These are phyloP conservation scores for Leptinotarsa lineolata DNA, from an alignment of 1,140 invertebrate species.

Conservation along the genomic window DNA sequence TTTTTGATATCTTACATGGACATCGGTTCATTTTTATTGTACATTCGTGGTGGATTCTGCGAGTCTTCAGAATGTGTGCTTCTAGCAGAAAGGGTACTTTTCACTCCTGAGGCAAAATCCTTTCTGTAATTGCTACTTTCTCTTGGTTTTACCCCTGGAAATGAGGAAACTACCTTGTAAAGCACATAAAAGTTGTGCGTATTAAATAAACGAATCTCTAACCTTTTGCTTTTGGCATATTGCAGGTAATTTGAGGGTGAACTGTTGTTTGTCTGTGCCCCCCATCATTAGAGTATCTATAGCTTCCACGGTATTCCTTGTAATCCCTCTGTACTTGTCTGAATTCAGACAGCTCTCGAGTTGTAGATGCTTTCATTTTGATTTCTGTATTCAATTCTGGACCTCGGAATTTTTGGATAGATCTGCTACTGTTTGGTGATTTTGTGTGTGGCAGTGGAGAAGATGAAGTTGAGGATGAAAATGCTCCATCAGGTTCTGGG, in stretches of 20 bases:
- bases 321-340: conserved; percentile 52
- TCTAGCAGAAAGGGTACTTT: conserved; percentile 36
- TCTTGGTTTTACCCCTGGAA: conserved; percentile 39
- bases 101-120: conserved; percentile 49
- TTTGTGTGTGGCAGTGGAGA: conserved; percentile 38
- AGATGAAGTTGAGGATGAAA: conserved; percentile 59
- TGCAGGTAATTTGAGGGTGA: conserved; percentile 51
- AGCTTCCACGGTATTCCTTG: conserved; percentile 46
- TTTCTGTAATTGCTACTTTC: conserved; percentile 48
- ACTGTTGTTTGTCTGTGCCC: conserved; percentile 44
- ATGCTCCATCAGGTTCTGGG: conserved; percentile 69
- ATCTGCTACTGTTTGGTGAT: conserved; percentile 21
- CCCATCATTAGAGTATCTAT: conserved; percentile 28
- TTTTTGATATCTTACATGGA: conserved; percentile 22
- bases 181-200: not conserved
- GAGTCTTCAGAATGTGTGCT: conserved; percentile 49
- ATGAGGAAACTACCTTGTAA: not conserved
- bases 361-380: conserved; percentile 41
- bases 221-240: conserved; percentile 53
- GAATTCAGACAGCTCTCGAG: conserved; percentile 52
- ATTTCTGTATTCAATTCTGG: conserved; percentile 31
- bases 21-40: conserved; percentile 42
- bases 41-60: conserved; percentile 40
- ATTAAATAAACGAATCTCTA: not conserved
- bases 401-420: conserved; percentile 35